Conservation (phyloP, 2,888 invertebrate species). For the Ctena decussata region DNA sequence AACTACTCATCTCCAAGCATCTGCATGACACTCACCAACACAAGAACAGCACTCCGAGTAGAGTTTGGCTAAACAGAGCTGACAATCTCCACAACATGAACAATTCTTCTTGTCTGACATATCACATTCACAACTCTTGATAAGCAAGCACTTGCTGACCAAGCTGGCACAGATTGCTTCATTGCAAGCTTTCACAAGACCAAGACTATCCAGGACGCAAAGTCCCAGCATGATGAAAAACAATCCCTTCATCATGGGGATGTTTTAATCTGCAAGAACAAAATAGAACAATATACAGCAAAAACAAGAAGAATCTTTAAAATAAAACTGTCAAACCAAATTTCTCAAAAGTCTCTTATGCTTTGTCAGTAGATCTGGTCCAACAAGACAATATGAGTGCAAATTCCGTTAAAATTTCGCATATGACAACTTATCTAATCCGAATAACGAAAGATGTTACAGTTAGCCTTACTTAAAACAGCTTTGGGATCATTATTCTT, state of each 20-base stretch:
- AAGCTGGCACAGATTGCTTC: constrained; percentile 98
- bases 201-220: background rate
- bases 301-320: no score
- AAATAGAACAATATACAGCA: no score
- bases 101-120: constrained; percentile 91
- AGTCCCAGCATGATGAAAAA: background rate
- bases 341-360: no score
- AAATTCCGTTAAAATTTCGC: no score
- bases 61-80: constrained; percentile 94
- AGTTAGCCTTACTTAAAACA: no score
- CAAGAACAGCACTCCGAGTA: constrained; percentile 98
- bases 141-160: constrained; percentile 98
- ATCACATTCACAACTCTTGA: constrained; percentile 98
- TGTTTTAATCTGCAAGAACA: background rate
- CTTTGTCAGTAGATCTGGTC: no score
- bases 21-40: constrained; percentile 96
- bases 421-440: no score
- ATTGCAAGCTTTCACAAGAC: constrained; percentile 90
- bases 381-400: no score
- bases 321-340: no score
- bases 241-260: constrained; percentile 3
- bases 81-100: constrained; percentile 98
- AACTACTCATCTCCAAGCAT: no score
- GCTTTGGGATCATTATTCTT: no score
- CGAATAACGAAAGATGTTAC: no score